A percentile compares a stretch with the other conserved stretches of the same genome.
Evolutionary conservation across 2,797 vertebrate genomes (phyloP).

Genomic region (Artibeus jamaicensis): DNA sequence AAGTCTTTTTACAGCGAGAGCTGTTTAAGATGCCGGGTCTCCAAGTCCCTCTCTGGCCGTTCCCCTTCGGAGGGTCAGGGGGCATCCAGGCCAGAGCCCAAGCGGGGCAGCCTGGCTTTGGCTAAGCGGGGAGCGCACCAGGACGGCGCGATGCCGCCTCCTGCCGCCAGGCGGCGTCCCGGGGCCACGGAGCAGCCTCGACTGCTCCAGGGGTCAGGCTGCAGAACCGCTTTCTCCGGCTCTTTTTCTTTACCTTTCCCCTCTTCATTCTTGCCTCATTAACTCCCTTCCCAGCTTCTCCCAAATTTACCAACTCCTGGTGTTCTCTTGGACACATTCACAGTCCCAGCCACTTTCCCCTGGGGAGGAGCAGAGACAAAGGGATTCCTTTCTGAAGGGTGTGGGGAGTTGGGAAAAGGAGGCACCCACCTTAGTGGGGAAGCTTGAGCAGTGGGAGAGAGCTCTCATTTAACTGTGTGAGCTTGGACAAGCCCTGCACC

Average conservation of each 20-base stretch:
- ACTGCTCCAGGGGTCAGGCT: neutral
- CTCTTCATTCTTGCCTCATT: constrained; percentile 83
- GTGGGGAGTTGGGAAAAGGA: constrained; percentile 11
- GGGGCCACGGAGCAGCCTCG: neutral
- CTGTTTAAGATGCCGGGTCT: neutral
- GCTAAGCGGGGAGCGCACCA: neutral
- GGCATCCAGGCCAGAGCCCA: neutral
- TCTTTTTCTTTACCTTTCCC: neutral
- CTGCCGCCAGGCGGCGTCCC: constrained; percentile 47
- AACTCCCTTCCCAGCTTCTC: constrained; percentile 80
- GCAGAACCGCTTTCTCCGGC: constrained; percentile 60
- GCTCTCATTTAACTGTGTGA: neutral
- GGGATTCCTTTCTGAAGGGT: constrained; percentile 56
- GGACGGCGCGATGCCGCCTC: neutral
- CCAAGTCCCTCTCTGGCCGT: neutral
- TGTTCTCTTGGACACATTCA: neutral
- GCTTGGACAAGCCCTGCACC: neutral
- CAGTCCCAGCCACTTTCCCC: neutral
- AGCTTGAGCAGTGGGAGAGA: neutral
- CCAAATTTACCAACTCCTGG: constrained; percentile 79
- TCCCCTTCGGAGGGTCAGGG: neutral
- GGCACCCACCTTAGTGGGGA: neutral
- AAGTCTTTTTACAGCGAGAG: neutral
- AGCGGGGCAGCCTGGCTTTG: fast-evolving
- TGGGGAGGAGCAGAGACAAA: constrained; percentile 55